Base-by-base conservation (phyloP, 2,888 invertebrate genomes). In the Drosophila mercatorum region DNA sequence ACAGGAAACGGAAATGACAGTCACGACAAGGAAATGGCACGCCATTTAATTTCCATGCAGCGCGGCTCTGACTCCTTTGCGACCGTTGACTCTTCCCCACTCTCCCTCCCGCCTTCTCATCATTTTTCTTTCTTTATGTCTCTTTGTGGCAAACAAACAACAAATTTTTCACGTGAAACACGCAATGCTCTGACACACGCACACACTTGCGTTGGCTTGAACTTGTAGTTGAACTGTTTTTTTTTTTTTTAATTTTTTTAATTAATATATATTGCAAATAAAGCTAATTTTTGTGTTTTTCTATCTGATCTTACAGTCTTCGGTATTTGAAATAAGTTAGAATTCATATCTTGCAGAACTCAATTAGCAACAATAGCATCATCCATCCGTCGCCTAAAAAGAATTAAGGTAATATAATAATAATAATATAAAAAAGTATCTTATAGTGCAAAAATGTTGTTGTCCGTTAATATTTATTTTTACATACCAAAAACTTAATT, bases 11-110 rank as follows among this genome's bases (percentile, higher is more conserved):
- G 86, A 87, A 87, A 87, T 87, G 90, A 89, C 86, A 83, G 86
- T 89, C 86, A 87, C 86, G 90, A 89, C 90, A 87, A 90, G 86
- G 86, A 87, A 87, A 87, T 87, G 86, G 86, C 86, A 87, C 90
- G 88, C 90, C 86, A 89, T 87, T 87, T 87, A 89, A 87, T 87
- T 87, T 87, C 86, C 85, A 87, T 85, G 89, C 83, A 77, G 78
- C 80, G 57, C 72, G 80, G 67, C 73, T 73, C 72, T 84, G 85
- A 84, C 84, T 83, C 55, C 76, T 72, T 68, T 62, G 61, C 6
- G 31, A 7, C 31, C 31, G 31, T 7, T 34, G 31, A 0, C 31
- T 11, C 26, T 0, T 12, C 11, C 57, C 12, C 28, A 5, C 40
- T 8, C 40, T 28, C 44, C 31, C 40, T 31, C n/a, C 11, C n/a